Evolutionary conservation across 1,140 invertebrate genomes (phyloP), one percentile per base, ranked within the genome.

Genomic region (Dolichoris vasculosae): DNA sequence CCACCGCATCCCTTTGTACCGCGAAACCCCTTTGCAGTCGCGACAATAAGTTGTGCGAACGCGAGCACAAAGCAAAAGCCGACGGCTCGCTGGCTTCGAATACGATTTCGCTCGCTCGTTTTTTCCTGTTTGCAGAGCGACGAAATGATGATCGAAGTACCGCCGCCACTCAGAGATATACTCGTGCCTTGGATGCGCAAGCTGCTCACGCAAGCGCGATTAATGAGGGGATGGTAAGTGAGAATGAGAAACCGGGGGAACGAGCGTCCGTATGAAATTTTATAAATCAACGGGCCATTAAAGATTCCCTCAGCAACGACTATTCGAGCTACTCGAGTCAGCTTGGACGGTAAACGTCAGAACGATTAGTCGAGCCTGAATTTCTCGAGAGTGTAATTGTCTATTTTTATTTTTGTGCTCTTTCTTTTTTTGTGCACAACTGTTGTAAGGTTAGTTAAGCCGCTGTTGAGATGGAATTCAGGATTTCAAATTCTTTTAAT

Each of bases 121-220:
- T 83, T 85, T 73, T 73, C 63, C 20, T 83, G 46, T 38, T 82
- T 46, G 88, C 85, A 86, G 87, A 43, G 84, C 87, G 86, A 55
- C 40, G 55, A 87, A 82, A 87, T 86, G 77, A 81, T 87, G 86
- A 75, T 86, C 81, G 86, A 88, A 88, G 88, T 86, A 84, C 86
- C 69, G 86, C 86, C 69, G 43, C 30, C 46, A 32, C 30, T 43
- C 26, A 30, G n/a, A 30, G 1, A 23, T 0, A 32, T 17, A 40
- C 76, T 59, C 51, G 43, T 76, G 17, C 17, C 1, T 20, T 11
- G 69, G 38, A 13, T 20, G 55, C 77, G 77, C 48, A 26, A 38
- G n/a, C 40, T 82, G 81, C 43, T 67, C 71, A n/a, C 51, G 82
- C 71, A 63, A 35, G 82, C 82, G 71, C 71, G 71, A 83, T 83